Conservation (phyloP, 2,113 vertebrate species). For the Scomber scombrus region DNA sequence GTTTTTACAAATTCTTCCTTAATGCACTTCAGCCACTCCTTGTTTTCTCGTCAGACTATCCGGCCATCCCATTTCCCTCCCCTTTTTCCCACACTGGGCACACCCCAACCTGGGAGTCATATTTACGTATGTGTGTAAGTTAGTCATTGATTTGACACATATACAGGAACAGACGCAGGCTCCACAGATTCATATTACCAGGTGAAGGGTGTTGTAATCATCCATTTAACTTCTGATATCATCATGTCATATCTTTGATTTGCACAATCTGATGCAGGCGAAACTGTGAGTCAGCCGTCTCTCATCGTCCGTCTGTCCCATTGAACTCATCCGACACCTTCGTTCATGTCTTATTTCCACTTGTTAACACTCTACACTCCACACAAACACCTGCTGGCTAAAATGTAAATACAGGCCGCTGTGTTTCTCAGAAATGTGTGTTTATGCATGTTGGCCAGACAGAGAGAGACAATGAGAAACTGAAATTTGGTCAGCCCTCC, state of each 20-base stretch:
- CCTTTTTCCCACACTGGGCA: constrained; percentile 56
- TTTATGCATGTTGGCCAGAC: constrained; percentile 36
- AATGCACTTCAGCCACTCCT: constrained; percentile 63
- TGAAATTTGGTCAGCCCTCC: constrained; percentile 45
- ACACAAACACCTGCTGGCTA: constrained; percentile 34
- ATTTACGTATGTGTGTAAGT: not conserved
- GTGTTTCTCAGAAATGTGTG: constrained; percentile 23
- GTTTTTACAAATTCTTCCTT: constrained; percentile 57
- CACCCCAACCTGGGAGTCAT: constrained; percentile 22
- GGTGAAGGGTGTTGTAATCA: constrained; percentile 28
- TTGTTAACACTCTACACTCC: constrained; percentile 11
- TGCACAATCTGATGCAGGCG: constrained; percentile 23
- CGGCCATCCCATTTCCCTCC: constrained; percentile 36
- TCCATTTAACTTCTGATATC: constrained; percentile 11
- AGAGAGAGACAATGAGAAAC: constrained; percentile 23
- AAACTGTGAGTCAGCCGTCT: constrained; percentile 62
- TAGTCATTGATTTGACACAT: constrained; percentile 32
- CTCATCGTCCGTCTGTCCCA: not conserved
- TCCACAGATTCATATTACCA: constrained; percentile 4
- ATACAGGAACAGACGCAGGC: not conserved
- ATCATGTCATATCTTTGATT: not conserved
- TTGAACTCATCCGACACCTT: not conserved
- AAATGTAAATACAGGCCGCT: constrained; percentile 31
- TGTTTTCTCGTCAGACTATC: constrained; percentile 58
- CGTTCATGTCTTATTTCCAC: not conserved